phyloP scores from a whole-genome alignment of 2,113 vertebrate species.

The Dunckerocampus dactyliophorus region DNA sequence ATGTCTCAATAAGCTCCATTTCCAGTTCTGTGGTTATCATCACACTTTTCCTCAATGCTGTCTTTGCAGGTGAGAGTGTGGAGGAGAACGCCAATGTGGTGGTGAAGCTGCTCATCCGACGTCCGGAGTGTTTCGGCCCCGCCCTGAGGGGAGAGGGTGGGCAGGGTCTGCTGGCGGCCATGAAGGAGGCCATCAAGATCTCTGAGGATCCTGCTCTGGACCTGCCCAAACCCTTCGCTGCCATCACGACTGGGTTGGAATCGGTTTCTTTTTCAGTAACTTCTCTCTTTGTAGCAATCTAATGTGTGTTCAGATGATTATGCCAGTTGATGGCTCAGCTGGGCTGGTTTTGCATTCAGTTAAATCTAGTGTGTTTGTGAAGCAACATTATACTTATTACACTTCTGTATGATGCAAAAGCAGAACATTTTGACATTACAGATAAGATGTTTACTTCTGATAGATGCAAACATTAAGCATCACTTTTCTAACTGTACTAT shows the following conservation, averaged over 20 bases:
- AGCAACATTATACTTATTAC: slow-evolving; percentile 11
- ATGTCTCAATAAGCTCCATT: too few relatives aligned
- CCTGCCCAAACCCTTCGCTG: slow-evolving; percentile 70
- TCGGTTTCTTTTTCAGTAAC: not conserved
- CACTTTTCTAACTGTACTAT: too few relatives aligned
- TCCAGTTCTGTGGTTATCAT: not conserved
- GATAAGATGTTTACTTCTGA: not conserved
- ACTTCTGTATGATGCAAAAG: not conserved
- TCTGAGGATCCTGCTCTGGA: slow-evolving; percentile 88
- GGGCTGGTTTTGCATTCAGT: not conserved
- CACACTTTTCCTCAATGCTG: not conserved
- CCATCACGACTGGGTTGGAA: slow-evolving; percentile 48
- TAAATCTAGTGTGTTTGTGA: not conserved
- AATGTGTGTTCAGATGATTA: slow-evolving; percentile 8
- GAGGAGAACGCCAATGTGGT: slow-evolving; percentile 98
- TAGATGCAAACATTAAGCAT: not conserved
- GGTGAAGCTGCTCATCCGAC: slow-evolving; percentile 93
- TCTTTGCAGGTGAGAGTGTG: slow-evolving; percentile 86
- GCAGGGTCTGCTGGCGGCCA: slow-evolving; percentile 85
- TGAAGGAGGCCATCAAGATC: slow-evolving; percentile 93
- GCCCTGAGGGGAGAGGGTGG: slow-evolving; percentile 94
- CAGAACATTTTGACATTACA: slow-evolving; percentile 4
- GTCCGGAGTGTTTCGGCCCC: slow-evolving; percentile 94
- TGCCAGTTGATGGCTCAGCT: not conserved
- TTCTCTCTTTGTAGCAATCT: too few relatives aligned